Conservation (phyloP, 1,140 invertebrate species). For the Myzus persicae region DNA sequence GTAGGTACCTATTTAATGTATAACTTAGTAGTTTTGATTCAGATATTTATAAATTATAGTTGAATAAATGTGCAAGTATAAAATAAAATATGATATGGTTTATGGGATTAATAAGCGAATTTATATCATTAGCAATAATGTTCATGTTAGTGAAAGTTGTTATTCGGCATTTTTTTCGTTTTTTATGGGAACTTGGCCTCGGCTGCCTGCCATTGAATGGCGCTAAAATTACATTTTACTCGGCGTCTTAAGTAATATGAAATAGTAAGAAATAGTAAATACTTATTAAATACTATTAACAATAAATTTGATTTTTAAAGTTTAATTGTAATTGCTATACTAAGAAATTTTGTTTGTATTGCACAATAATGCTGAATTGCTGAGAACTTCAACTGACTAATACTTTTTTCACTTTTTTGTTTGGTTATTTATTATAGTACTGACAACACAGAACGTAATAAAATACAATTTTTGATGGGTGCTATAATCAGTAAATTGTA, state of each 20-base stretch:
- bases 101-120: background rate
- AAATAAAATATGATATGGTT: background rate
- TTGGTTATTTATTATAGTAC: background rate
- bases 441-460: background rate
- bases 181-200: background rate
- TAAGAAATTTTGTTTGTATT: background rate
- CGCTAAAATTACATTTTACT: background rate
- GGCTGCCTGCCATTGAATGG: background rate
- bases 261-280: background rate
- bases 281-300: background rate
- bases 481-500: too few relatives aligned
- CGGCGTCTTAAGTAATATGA: too few relatives aligned
- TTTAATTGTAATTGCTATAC: background rate
- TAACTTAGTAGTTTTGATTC: background rate
- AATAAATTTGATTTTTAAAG: background rate
- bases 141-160: background rate
- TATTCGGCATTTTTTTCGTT: background rate
- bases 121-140: background rate
- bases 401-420: background rate
- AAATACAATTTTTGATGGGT: background rate
- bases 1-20: too few relatives aligned
- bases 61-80: background rate
- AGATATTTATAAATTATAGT: background rate
- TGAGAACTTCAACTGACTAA: background rate
- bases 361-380: background rate